Evolutionary conservation across 2,888 invertebrate genomes (phyloP).

Genomic region (Sussaba pulchella): DNA sequence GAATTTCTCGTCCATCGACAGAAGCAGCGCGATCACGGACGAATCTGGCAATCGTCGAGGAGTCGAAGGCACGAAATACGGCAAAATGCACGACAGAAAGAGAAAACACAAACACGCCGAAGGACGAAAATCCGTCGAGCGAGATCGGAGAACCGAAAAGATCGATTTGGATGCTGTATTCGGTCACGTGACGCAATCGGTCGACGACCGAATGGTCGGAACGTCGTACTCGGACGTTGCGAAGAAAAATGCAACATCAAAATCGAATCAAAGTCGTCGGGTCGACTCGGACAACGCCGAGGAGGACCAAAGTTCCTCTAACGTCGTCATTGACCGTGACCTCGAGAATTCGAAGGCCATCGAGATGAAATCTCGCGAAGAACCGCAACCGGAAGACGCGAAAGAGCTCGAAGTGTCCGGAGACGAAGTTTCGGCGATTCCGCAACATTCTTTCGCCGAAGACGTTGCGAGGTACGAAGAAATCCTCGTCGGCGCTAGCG

Average conservation of each 20-base stretch:
- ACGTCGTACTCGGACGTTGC: conserved; percentile 76
- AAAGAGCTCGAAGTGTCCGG: background rate
- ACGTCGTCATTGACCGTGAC: conserved; percentile 36
- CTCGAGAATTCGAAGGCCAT: conserved; percentile 48
- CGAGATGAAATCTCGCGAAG: conserved; percentile 36
- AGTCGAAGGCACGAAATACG: conserved; percentile 52
- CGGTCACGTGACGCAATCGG: conserved; percentile 69
- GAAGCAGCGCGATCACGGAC: conserved; percentile 68
- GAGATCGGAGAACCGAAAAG: background rate
- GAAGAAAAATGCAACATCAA: conserved; percentile 68
- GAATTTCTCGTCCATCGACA: conserved; percentile 64
- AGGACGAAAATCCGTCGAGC: conserved; percentile 20
- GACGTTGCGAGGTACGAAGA: conserved; percentile 11
- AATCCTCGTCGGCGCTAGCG: conserved; percentile 30
- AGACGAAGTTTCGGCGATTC: background rate
- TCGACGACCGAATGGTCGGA: conserved; percentile 69
- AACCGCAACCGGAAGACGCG: conserved; percentile 6
- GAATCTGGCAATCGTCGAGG: conserved; percentile 47
- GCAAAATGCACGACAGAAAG: conserved; percentile 61
- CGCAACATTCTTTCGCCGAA: conserved; percentile 6
- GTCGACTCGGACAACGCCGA: conserved; percentile 35
- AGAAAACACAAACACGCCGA: conserved; percentile 64
- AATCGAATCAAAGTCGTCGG: conserved; percentile 34
- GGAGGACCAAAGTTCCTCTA: conserved; percentile 41
- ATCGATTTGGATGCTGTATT: conserved; percentile 71